These are phyloP conservation scores for Lordiphosa stackelbergi DNA, from an alignment of 1,140 invertebrate genomes.

Conservation along the genomic window DNA sequence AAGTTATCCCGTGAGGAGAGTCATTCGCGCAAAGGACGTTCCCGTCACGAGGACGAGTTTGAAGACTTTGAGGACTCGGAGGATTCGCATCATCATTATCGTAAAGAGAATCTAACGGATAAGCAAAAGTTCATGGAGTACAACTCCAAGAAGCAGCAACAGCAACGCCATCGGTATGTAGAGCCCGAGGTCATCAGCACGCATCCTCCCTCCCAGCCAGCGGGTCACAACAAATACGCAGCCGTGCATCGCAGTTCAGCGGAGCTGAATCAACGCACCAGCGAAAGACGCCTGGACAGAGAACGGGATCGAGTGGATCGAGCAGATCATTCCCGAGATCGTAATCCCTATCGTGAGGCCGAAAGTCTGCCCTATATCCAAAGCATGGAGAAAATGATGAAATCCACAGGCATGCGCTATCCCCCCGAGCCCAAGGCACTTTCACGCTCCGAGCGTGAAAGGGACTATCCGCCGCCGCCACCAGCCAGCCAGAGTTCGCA, in stretches of 20 bases:
- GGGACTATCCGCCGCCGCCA: constrained; percentile 11
- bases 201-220: constrained; percentile 18
- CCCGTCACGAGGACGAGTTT: constrained; percentile 37
- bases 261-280: constrained; percentile 29
- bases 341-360: constrained; percentile 73
- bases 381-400: constrained; percentile 76
- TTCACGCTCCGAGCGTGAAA: constrained; percentile 18
- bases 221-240: constrained; percentile 58
- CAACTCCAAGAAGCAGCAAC: constrained; percentile 56
- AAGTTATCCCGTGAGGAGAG: constrained; percentile 42
- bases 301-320: constrained; percentile 37
- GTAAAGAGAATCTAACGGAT: constrained; percentile 72
- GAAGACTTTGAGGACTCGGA: constrained; percentile 57
- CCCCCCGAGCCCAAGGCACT: constrained; percentile 29
- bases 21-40: constrained; percentile 29
- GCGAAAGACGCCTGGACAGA: constrained; percentile 19
- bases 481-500: constrained; percentile 78
- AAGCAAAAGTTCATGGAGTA: constrained; percentile 75
- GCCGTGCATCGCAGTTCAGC: constrained; percentile 51
- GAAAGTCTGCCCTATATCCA: constrained; percentile 75
- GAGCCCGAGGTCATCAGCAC: constrained; percentile 66
- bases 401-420: constrained; percentile 73
- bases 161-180: constrained; percentile 68
- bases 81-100: constrained; percentile 51
- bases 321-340: constrained; percentile 56